Evolutionary conservation across 2,888 invertebrate species (phyloP).

Genomic region (Mimas tiliae): DNA sequence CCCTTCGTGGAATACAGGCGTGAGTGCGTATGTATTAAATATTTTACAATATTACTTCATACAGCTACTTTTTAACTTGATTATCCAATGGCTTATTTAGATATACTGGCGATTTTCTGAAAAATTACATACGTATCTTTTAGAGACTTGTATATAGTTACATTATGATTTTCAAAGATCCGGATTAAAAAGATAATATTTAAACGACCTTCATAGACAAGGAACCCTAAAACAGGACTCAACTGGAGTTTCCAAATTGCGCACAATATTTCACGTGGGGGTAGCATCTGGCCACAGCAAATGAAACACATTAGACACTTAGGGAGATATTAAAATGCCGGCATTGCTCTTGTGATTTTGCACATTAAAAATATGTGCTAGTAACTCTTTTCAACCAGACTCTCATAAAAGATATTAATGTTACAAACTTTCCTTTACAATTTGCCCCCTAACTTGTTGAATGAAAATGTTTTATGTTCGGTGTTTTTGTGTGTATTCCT

Average conservation of each 20-base stretch:
- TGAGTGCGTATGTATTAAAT: too few species aligned
- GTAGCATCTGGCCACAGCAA: conserved; percentile 58
- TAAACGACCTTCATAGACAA: neutral
- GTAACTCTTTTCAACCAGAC: conserved; percentile 32
- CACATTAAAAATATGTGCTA: conserved; percentile 31
- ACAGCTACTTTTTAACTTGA: too few species aligned
- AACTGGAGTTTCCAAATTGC: conserved; percentile 50
- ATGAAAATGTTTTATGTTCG: conserved; percentile 33
- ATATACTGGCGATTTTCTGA: too few species aligned
- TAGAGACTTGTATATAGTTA: too few species aligned
- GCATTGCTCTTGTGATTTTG: conserved; percentile 32
- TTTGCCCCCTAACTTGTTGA: conserved; percentile 41
- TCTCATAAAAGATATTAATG: conserved; percentile 35
- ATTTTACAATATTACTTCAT: too few species aligned
- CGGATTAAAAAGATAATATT: too few species aligned
- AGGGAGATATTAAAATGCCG: conserved; percentile 52
- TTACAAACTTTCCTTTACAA: conserved; percentile 36
- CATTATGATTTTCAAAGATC: too few species aligned
- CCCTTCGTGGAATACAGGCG: too few species aligned
- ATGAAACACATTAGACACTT: conserved; percentile 58
- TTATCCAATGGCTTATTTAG: too few species aligned
- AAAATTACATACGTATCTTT: too few species aligned
- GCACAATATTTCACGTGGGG: conserved; percentile 59
- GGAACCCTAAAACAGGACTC: conserved; percentile 41
- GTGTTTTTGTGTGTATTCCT: conserved; percentile 32